A percentile compares a stretch with the other conserved stretches of the same genome.
These are phyloP conservation scores for Antechinus flavipes DNA, from an alignment of 2,113 vertebrate genomes.

Conservation along the genomic window DNA sequence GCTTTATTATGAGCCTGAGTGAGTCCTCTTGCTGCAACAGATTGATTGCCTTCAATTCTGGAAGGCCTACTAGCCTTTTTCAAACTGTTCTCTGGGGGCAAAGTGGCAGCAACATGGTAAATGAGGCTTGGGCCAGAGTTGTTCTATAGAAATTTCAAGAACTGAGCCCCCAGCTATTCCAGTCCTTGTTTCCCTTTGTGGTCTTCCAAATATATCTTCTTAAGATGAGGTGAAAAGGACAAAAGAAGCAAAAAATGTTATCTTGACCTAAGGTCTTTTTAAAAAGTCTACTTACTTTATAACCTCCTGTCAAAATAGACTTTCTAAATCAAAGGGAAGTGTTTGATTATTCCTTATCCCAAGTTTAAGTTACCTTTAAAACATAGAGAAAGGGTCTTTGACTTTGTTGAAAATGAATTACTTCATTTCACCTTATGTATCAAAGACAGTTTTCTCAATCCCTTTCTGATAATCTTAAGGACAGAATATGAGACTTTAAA, in stretches of 20 bases:
- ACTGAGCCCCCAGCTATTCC: neutral
- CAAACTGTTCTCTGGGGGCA: neutral
- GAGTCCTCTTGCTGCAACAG: neutral
- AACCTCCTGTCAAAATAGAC: neutral
- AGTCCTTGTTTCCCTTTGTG: neutral
- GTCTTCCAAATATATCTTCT: neutral
- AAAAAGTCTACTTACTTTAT: neutral
- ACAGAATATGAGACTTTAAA: conserved; percentile 23
- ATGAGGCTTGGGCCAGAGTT: neutral
- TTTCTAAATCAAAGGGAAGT: conserved; percentile 17
- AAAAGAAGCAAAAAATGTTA: neutral
- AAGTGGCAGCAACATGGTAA: conserved; percentile 32
- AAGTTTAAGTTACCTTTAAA: neutral
- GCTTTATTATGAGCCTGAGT: neutral
- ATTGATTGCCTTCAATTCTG: neutral
- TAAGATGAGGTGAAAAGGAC: neutral
- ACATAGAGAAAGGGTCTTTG: conserved; percentile 18
- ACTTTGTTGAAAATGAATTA: conserved; percentile 49
- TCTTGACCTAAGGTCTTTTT: neutral
- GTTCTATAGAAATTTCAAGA: conserved; percentile 34
- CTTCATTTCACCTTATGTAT: conserved; percentile 41
- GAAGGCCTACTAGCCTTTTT: neutral
- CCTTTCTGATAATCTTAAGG: conserved; percentile 26
- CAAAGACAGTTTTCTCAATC: neutral
- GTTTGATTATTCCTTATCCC: neutral